Evolutionary conservation across 2,888 invertebrate genomes (phyloP).

Genomic region (Carterocephalus palaemon): DNA sequence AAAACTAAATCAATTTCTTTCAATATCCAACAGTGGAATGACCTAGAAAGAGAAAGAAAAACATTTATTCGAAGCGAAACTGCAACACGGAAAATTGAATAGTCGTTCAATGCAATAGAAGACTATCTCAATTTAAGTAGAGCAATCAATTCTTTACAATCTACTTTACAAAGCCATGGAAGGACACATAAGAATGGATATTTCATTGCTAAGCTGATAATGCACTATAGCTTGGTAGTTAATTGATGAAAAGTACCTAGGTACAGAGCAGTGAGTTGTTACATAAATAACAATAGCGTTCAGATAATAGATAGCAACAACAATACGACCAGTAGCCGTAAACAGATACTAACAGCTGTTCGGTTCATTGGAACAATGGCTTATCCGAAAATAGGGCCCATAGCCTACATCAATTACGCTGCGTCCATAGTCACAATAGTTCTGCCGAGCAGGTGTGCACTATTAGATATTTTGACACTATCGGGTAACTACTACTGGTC

Average conservation of each 20-base stretch:
- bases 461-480: slow-evolving; percentile 14
- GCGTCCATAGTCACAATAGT: not conserved
- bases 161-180: no score
- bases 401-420: not conserved
- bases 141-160: not conserved
- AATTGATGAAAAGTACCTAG: not conserved
- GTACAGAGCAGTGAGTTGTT: slow-evolving; percentile 12
- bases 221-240: no score
- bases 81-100: no score
- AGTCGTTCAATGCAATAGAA: no score
- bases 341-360: slow-evolving; percentile 21
- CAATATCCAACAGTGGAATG: no score
- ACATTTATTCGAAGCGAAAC: no score
- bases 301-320: slow-evolving; percentile 20
- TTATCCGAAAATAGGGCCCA: slow-evolving; percentile 3
- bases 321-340: slow-evolving; percentile 22
- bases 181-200: no score
- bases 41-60: no score
- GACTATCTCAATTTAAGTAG: no score
- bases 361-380: slow-evolving; percentile 10
- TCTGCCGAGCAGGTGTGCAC: slow-evolving; percentile 8
- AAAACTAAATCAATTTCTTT: no score
- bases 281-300: slow-evolving; percentile 14
- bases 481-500: not conserved
- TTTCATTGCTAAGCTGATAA: no score